Conservation (phyloP, 2,888 invertebrate species). For the Listrodromus nycthemerus region DNA sequence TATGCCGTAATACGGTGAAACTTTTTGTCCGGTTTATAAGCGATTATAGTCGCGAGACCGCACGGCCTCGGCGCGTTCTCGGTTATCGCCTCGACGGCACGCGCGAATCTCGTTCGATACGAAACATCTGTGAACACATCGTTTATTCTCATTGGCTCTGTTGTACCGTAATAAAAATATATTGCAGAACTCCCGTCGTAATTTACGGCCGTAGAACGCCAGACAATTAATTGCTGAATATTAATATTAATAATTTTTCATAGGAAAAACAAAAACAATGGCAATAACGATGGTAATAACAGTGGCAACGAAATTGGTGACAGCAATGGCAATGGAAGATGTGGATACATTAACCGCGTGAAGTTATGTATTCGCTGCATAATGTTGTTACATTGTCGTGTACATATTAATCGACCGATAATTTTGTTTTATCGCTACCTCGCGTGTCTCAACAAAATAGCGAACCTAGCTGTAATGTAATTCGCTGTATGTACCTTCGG, state of each 20-base stretch:
- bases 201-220: constrained; percentile 11
- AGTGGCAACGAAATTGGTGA: background rate
- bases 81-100: constrained; percentile 19
- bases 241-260: background rate
- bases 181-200: background rate
- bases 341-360: constrained; percentile 28
- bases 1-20: background rate
- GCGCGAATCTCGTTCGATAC: constrained; percentile 32
- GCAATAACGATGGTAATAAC: background rate
- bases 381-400: constrained; percentile 54
- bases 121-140: background rate
- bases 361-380: constrained; percentile 51
- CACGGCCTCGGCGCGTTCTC: background rate
- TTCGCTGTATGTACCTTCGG: background rate
- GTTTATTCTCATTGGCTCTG: background rate
- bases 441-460: constrained; percentile 28
- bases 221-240: background rate
- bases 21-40: constrained; percentile 1
- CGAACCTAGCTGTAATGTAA: background rate
- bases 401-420: constrained; percentile 43
- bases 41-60: background rate
- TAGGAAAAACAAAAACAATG: too few relatives aligned
- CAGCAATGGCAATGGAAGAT: constrained; percentile 4
- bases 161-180: constrained; percentile 11
- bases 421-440: constrained; percentile 31